A percentile compares a stretch with the other conserved stretches of the same genome.
phyloP scores from a whole-genome alignment of 2,113 vertebrate species.

The Erinaceus europaeus region DNA sequence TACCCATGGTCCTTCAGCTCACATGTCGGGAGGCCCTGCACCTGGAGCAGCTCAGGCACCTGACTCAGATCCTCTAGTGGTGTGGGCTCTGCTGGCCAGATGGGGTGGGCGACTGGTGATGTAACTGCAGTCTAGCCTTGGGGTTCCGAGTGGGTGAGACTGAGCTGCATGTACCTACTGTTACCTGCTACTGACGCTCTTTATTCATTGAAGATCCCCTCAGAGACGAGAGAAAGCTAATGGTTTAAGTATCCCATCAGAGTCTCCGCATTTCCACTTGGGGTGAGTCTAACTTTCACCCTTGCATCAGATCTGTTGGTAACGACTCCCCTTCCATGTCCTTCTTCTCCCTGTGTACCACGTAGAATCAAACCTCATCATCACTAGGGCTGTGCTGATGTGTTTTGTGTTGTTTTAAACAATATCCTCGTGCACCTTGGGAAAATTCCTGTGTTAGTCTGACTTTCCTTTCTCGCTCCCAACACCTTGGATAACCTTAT shows the following conservation, averaged over 20 bases:
- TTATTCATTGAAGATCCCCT: constrained; percentile 63
- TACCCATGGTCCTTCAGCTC: background rate
- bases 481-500: background rate
- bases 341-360: background rate
- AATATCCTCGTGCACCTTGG: constrained; percentile 35
- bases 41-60: background rate
- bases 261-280: constrained; percentile 69
- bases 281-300: constrained; percentile 49
- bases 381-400: background rate
- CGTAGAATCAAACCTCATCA: background rate
- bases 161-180: background rate
- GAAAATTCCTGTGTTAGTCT: constrained; percentile 36
- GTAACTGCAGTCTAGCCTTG: background rate
- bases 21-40: background rate
- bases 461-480: background rate
- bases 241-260: constrained; percentile 64
- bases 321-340: background rate
- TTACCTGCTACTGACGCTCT: constrained; percentile 38
- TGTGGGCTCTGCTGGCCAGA: background rate
- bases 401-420: background rate
- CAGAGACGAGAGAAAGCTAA: constrained; percentile 71
- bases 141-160: background rate
- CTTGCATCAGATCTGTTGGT: background rate
- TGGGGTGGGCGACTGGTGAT: background rate
- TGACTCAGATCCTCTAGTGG: background rate